Evolutionary conservation across 2,888 invertebrate genomes (phyloP), one percentile per base, ranked within the genome.

Genomic region (Apoderus coryli): DNA sequence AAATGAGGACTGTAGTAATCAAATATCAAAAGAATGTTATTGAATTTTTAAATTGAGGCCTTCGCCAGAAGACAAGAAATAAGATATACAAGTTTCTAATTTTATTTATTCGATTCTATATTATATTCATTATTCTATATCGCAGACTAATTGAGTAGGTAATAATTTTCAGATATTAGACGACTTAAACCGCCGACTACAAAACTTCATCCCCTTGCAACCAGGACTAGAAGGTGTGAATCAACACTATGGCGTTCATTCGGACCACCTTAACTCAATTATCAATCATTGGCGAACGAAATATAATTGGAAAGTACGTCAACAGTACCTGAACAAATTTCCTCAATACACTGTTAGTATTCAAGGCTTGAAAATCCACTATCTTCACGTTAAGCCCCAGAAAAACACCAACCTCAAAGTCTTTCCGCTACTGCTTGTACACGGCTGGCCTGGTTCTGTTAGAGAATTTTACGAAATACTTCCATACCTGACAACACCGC

Each of bases 401-500:
- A n/a, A 43, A n/a, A n/a, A n/a, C n/a, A n/a, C n/a, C n/a, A n/a
- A n/a, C n/a, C n/a, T n/a, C n/a, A n/a, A 64, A 44, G 64, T 71
- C 1, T 41, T 76, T 1, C 81, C 84, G 0, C 46, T 85, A 1
- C 54, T 84, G 3, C 44, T 90, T 27, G 56, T 81, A 10, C 89
- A 92, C 51, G 90, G 90, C 22, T 90, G 90, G 90, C 88, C 89
- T 1, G 85, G 88, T 1, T 82, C 81, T 0, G 66, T 86, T 2
- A 62, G 75, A n/a, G 89, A 90, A 58, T 88, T 86, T 56, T 77
- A 78, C 46, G 73, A 74, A 32, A 56, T 81, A 0, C 73, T 84
- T 29, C 80, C 81, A 0, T 49, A 69, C 25, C 58, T 85, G n/a
- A 73, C 67, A 0, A 60, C 59, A 1, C 62, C 62, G 0, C 58